Base-by-base conservation (phyloP, 53 echinoderm and acorn worm species). In the Echinarachnius parma region DNA sequence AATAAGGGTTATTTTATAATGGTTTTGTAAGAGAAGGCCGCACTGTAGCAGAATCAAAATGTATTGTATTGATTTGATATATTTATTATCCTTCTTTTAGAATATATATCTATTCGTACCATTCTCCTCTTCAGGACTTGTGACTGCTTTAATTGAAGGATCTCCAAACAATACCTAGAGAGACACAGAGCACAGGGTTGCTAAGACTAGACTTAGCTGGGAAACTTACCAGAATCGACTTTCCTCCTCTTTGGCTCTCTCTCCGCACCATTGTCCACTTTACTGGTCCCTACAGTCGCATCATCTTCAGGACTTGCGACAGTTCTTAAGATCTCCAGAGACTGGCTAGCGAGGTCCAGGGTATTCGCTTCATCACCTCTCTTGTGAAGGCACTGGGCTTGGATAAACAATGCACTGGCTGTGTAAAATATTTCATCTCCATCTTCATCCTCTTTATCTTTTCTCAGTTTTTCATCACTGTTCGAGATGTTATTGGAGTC, bases 321-420 rank as follows among this genome's bases (percentile, higher is more conserved):
- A 52, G 22, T 21, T 34, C 7, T 69, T 52, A 69, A 24, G 14
- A 69, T 53, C 34, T 34, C 70, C 36, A 69, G 34, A 22, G 53
- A 52, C 19, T 23, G 24, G 0, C 34, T 8, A 9, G 53, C 34
- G 9, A 52, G 23, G 4, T 32, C 53, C 3, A 53, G 9, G 21
- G 53, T 24, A 9, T 21, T 14, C 23, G 9, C n/a, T 14, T 3
- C 36, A 21, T 69, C 35, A 3, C 35, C 25, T 53, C 53, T 33
- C 70, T 53, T 50, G 13, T 35, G 32, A 14, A 69, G 34, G 27
- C 70, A 69, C 4, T 53, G 32, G 3, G 70, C 70, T 69, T 69
- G 70, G 1, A 69, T 52, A 14, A 69, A 9, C 53, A 53, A 15
- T 21, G 70, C 70, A 53, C 53, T 52, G 15, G 70, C 52, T 10